Base-by-base conservation (phyloP, 2,113 vertebrate genomes). In the Antigone vipio region DNA sequence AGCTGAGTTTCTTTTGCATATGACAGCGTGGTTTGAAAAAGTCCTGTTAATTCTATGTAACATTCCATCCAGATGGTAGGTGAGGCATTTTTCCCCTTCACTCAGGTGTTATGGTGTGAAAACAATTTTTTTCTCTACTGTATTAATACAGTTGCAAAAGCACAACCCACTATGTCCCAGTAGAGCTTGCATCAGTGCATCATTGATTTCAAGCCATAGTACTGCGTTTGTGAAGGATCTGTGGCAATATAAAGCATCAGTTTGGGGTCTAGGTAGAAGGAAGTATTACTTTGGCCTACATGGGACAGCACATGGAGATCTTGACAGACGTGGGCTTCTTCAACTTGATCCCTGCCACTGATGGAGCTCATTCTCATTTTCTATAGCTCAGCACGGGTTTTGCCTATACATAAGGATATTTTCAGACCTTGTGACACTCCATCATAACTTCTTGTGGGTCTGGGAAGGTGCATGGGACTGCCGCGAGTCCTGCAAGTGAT, bases 161-260 rank as follows among this genome's bases (percentile, higher is more conserved):
- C 34, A 26, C 27, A 83, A 67, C 56, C 27, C 7, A 4, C 11
- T 18, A 1, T 24, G 42, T 67, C 30, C 32, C 29, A n/a, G 16
- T 30, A 18, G 26, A 50, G 32, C 20, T 56, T 74, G 11, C 19
- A 35, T 34, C 26, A 27, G 9, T 30, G 35, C 9, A 3, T 55
- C 18, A 6, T 7, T 68, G 27, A 34, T 69, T 56, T 69, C 35
- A 40, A 63, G 74, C 40, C 6, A 1, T 29, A 32, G 22, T 47
- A 20, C 45, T 49, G 24, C 12, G 11, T 53, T 66, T 45, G 23
- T 45, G 62, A 59, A 71, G 45, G 34, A 15, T 71, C 38, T 52
- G 32, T 35, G 35, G 29, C 0, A 2, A n/a, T 15, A 11, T 2
- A 32, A 12, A 34, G 19, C 23, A 11, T 21, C 6, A 1, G 6